Evolutionary conservation across 64 coral and sea anemone genomes (phyloP).

Genomic region (Actinia equina): DNA sequence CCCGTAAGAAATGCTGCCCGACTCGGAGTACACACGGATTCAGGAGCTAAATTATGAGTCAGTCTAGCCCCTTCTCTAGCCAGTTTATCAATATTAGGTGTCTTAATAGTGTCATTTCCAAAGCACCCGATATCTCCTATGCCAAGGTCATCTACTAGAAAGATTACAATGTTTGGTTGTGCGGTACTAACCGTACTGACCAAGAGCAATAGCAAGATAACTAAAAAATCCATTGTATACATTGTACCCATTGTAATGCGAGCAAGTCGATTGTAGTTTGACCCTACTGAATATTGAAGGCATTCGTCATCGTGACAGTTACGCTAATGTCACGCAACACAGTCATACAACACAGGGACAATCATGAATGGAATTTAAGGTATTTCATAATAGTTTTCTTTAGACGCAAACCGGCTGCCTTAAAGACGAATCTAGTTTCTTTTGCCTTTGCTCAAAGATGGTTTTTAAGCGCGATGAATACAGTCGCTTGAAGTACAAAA

Average conservation of each 20-base stretch:
- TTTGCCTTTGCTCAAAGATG: too few species aligned
- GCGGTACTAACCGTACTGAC: neutral
- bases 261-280: neutral
- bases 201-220: neutral
- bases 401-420: too few species aligned
- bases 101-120: conserved; percentile 66
- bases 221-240: neutral
- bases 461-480: too few species aligned
- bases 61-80: conserved; percentile 41
- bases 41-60: conserved; percentile 39
- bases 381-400: too few species aligned
- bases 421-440: too few species aligned
- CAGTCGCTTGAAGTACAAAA: too few species aligned
- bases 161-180: conserved; percentile 43
- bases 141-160: conserved; percentile 61
- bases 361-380: too few species aligned
- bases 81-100: conserved; percentile 58
- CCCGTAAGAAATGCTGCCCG: conserved; percentile 49
- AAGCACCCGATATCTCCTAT: conserved; percentile 65
- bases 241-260: neutral
- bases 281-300: too few species aligned
- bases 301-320: neutral
- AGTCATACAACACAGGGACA: neutral
- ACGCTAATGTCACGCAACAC: neutral
- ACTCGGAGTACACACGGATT: conserved; percentile 57